Base-by-base conservation (phyloP, 2,888 invertebrate species). In the Sceliomorpha sp. region DNA sequence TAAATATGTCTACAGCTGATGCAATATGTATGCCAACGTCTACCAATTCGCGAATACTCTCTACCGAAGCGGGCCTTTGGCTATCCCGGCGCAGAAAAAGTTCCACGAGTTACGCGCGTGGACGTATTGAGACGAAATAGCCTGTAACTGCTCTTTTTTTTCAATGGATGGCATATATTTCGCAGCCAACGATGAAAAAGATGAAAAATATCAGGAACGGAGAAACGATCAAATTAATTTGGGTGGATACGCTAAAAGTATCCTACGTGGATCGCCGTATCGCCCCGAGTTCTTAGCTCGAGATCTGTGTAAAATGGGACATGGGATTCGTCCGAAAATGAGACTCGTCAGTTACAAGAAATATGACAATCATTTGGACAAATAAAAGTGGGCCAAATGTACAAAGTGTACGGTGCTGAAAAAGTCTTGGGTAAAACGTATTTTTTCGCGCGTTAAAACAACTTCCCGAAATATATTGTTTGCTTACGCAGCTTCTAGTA, bases 391-490 rank as follows among this genome's bases (percentile, higher is more conserved):
- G n/a, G n/a, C n/a, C n/a, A n/a, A n/a, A n/a, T n/a, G n/a, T n/a
- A n/a, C n/a, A n/a, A n/a, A n/a, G n/a, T n/a, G n/a, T n/a, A n/a
- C n/a, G n/a, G n/a, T n/a, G n/a, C n/a, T n/a, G n/a, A n/a, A n/a
- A n/a, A n/a, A n/a, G n/a, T n/a, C 60, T 60, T 20, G 20, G 60
- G 60, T 29, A 27, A 34, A 42, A 15, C n/a, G 3, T 47, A 14
- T 58, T 78, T 79, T 77, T 80, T 79, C 69, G 20, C 63, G 55
- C 60, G 67, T 73, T 78, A 78, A 75, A 70, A 80, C 77, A 78
- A 81, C 76, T 73, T 78, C 80, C 78, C 73, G 71, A 78, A 81
- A 82, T 79, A 81, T 75, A 60, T 36, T 63, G 81, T 84, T 84
- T 84, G 80, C 82, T 83, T 82, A 74, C 70, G 68, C 74, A 78